Percentiles rank a stretch among this genome's conserved stretches.
These are phyloP conservation scores for Pristionchus maxplancki DNA, from an alignment of 2,888 invertebrate species.

Conservation along the genomic window DNA sequence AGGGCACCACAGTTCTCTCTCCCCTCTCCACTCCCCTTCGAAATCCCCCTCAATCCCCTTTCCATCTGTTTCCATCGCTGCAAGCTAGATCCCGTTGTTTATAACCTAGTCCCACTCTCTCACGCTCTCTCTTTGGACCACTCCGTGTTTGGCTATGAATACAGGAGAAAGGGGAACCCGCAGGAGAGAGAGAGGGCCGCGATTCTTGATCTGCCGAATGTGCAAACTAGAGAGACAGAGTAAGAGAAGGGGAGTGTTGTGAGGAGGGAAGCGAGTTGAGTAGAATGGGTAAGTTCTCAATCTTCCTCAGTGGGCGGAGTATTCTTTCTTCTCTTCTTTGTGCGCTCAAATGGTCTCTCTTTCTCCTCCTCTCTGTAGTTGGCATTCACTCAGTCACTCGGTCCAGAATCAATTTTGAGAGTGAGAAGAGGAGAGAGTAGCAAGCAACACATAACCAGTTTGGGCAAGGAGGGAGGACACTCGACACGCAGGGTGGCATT, in stretches of 20 bases:
- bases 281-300: constrained; percentile 29
- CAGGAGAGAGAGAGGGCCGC: not conserved
- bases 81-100: constrained; percentile 14
- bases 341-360: constrained; percentile 21
- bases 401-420: constrained; percentile 46
- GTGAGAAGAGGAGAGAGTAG: constrained; percentile 1
- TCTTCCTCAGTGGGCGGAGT: not conserved
- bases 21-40: not conserved
- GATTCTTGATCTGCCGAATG: constrained; percentile 22
- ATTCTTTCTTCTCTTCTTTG: not conserved
- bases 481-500: constrained; percentile 6
- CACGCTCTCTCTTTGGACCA: not conserved
- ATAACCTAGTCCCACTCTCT: not conserved
- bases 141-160: constrained; percentile 40
- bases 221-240: constrained; percentile 6
- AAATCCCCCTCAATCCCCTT: not conserved
- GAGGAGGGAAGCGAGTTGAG: not conserved
- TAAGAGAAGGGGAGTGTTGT: not conserved
- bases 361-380: constrained; percentile 39
- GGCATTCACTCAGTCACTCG: constrained; percentile 6
- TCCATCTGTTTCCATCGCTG: constrained; percentile 21
- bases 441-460: constrained; percentile 28
- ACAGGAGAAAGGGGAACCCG: constrained; percentile 6
- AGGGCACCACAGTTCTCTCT: constrained; percentile 1
- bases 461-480: not conserved